phyloP scores from a whole-genome alignment of 2,888 invertebrate species.

The Periphyllus acericola region DNA sequence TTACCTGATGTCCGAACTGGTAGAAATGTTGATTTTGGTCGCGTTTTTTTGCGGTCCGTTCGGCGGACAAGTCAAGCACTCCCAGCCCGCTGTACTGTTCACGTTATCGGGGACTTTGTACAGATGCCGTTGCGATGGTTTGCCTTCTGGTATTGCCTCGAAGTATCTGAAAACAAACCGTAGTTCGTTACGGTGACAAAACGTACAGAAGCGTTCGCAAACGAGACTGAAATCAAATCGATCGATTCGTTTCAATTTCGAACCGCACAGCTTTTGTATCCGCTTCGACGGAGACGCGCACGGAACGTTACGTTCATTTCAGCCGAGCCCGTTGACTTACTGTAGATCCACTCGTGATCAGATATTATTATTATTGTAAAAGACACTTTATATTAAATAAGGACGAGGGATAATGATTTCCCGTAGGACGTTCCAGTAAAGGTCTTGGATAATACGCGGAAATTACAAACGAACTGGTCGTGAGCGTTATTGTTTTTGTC shows the following conservation, averaged over 20 bases:
- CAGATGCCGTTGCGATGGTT: conserved; percentile 84
- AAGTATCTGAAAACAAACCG: conserved; percentile 74
- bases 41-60: conserved; percentile 42
- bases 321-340: too few relatives aligned
- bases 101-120: conserved; percentile 74
- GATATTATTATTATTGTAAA: too few relatives aligned
- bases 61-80: conserved; percentile 73
- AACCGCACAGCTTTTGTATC: background rate
- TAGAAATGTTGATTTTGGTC: conserved; percentile 32
- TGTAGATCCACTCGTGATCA: too few relatives aligned
- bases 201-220: background rate
- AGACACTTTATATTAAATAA: too few relatives aligned
- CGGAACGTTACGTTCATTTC: background rate
- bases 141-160: conserved; percentile 80
- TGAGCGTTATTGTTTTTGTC: too few relatives aligned
- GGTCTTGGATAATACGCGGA: background rate
- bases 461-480: background rate
- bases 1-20: conserved; percentile 52
- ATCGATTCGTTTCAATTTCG: background rate
- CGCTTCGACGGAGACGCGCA: background rate
- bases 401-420: too few relatives aligned
- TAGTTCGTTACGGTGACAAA: background rate
- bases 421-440: background rate
- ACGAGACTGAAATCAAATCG: background rate
- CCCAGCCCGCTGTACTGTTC: conserved; percentile 68